Base-by-base conservation (phyloP, 2,113 vertebrate species). In the Dolichallabes microphthalmus region DNA sequence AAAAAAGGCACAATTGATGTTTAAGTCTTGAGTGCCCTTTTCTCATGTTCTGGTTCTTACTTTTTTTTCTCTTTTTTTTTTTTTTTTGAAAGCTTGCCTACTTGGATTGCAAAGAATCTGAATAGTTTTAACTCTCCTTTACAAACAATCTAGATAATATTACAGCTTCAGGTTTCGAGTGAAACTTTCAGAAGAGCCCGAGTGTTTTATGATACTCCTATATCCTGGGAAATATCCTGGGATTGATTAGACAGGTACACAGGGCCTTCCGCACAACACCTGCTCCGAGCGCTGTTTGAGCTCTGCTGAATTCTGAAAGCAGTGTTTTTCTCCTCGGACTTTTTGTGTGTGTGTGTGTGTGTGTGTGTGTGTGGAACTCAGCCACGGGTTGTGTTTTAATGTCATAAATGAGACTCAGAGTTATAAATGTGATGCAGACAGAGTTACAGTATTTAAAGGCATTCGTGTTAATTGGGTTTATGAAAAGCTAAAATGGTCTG, bases 51-150 rank as follows among this genome's bases (percentile, higher is more conserved):
- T 32, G 1, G 4, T 20, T 19, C 17, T 75, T n/a, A 14, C 7
- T 50, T 75, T 74, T 11, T n/a, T n/a, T n/a, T n/a, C n/a, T n/a
- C n/a, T n/a, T n/a, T n/a, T n/a, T n/a, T n/a, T n/a, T n/a, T n/a
- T n/a, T 11, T 4, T 68, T 60, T 39, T 0, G 4, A 75, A n/a
- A 14, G n/a, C 73, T 6, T 14, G 12, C 45, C 22, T n/a, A 53
- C 45, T 75, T 25, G 20, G 1, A 71, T 30, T 73, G 68, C n/a
- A 50, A 17, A 35, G 66, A 25, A 22, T 71, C 35, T 76, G 57
- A 75, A 75, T 75, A 63, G 71, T 30, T 76, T 76, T 76, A 17
- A 58, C 39, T 83, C 32, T 57, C n/a, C 52, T 60, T 83, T 83
- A 74, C 68, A 73, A 60, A 11, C 17, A 2, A 20, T 14, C 32